Evolutionary conservation across 2,797 vertebrate genomes (phyloP).

Genomic region (Coregonus suidteri): DNA sequence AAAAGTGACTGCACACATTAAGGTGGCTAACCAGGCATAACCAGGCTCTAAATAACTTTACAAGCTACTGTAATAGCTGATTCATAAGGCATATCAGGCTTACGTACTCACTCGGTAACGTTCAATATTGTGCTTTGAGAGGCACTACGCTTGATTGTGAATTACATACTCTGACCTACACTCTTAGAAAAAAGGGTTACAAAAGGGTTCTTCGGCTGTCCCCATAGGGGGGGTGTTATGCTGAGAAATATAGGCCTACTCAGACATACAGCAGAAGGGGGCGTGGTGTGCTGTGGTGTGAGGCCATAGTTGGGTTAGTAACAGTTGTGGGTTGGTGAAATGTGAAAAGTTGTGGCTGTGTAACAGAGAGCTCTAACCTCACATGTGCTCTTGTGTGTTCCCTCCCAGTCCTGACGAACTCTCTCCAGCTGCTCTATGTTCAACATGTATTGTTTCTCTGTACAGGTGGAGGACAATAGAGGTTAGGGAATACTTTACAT

Average conservation of each 20-base stretch:
- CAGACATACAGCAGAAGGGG: not conserved
- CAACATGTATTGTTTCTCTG: constrained; percentile 81
- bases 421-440: constrained; percentile 81
- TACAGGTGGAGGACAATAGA: not conserved
- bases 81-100: too few species aligned
- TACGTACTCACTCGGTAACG: not conserved
- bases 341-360: not conserved
- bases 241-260: not conserved
- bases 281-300: not conserved
- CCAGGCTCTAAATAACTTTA: not conserved
- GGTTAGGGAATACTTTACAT: not conserved
- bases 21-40: not conserved
- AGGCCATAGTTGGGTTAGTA: not conserved
- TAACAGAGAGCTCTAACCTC: constrained; percentile 76
- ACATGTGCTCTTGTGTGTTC: constrained; percentile 85
- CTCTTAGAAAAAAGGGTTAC: too few species aligned
- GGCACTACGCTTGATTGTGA: too few species aligned
- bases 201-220: too few species aligned
- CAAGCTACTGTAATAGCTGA: not conserved
- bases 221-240: too few species aligned
- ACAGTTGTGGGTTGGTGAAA: not conserved
- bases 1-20: not conserved
- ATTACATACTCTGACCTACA: too few species aligned
- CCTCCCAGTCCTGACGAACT: constrained; percentile 85
- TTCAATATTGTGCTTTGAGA: not conserved